Evolutionary conservation across 2,797 vertebrate genomes (phyloP).

Genomic region (Trachops cirrhosus): DNA sequence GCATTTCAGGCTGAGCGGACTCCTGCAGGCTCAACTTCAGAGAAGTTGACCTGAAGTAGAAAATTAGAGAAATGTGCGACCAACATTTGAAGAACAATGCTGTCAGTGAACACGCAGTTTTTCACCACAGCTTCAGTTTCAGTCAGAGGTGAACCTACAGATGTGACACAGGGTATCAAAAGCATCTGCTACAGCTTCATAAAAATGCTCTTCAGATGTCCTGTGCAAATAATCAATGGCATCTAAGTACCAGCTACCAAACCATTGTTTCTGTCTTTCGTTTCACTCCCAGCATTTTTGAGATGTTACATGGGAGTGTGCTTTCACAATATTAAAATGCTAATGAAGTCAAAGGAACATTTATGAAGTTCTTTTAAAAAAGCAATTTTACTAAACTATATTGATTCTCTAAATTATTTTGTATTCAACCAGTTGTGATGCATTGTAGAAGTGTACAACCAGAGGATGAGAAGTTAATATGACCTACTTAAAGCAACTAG

Average conservation of each 20-base stretch:
- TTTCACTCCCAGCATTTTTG: not conserved
- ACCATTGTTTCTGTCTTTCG: not conserved
- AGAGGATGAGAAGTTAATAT: not conserved
- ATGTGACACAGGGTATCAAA: not conserved
- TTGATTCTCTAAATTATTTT: not conserved
- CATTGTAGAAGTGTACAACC: not conserved
- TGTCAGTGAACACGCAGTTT: not conserved
- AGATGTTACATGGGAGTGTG: not conserved
- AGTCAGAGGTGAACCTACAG: not conserved
- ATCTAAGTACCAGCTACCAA: not conserved
- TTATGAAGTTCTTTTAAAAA: not conserved
- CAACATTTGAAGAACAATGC: not conserved
- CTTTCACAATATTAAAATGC: conserved; percentile 13
- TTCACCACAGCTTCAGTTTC: not conserved
- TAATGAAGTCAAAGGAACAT: not conserved
- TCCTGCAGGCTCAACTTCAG: not conserved
- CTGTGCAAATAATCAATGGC: not conserved
- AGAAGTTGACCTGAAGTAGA: not conserved
- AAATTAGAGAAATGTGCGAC: not conserved
- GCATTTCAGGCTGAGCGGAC: not conserved
- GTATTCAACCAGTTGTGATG: not conserved
- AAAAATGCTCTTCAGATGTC: not conserved
- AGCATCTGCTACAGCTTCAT: not conserved
- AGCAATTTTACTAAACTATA: not conserved
- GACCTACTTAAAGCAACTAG: not conserved